A percentile compares a stretch with the other conserved stretches of the same genome.
Conservation (phyloP, 2,113 vertebrate genomes). For the Mionectes macconnelli region DNA sequence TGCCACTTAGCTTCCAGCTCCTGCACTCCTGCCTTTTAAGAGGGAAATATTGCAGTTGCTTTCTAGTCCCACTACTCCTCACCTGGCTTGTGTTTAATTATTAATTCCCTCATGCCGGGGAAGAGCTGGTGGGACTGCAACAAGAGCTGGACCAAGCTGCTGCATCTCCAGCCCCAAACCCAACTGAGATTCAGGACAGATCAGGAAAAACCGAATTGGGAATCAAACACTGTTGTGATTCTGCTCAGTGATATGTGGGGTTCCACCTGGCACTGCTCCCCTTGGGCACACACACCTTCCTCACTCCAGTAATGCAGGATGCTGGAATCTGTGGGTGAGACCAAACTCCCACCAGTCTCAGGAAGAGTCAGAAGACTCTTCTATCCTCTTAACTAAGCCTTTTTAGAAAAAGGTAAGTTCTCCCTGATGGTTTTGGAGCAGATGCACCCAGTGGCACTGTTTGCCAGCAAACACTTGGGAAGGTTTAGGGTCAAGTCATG, state of each 20-base stretch:
- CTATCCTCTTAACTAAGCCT: not conserved
- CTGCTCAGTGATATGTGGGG: not conserved
- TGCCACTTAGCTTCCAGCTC: not conserved
- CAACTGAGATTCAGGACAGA: not conserved
- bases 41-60: not conserved
- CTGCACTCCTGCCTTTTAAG: not conserved
- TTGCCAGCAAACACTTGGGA: not conserved
- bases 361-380: not conserved
- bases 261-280: rapidly evolving
- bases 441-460: rapidly evolving
- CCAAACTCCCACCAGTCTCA: rapidly evolving
- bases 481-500: not conserved
- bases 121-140: not conserved
- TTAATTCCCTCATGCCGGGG: not conserved
- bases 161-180: not conserved
- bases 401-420: not conserved
- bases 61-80: not conserved
- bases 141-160: not conserved
- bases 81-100: not conserved
- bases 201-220: rapidly evolving
- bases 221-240: not conserved
- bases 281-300: rapidly evolving
- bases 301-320: rapidly evolving
- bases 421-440: not conserved
- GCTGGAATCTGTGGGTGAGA: rapidly evolving